Conservation (phyloP, 2,113 vertebrate genomes). For the Datnioides undecimradiatus region DNA sequence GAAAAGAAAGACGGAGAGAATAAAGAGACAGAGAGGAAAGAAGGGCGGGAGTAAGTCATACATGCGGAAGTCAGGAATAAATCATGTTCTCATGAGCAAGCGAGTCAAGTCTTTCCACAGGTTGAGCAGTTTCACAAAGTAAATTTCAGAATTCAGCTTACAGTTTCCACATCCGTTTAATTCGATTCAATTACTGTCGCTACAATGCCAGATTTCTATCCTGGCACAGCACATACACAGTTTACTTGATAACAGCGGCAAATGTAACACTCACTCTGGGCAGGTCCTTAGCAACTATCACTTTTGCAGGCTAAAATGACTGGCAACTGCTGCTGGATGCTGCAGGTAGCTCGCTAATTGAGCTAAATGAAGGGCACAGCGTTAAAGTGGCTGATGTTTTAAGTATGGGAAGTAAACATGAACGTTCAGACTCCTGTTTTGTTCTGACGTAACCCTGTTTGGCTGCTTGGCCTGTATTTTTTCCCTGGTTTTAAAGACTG, state of each 20-base stretch:
- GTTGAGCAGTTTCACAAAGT: not conserved
- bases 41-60: slow-evolving; percentile 2
- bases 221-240: not conserved
- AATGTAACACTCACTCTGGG: too few relatives aligned
- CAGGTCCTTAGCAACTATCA: too few relatives aligned
- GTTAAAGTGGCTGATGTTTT: too few relatives aligned
- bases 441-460: too few relatives aligned
- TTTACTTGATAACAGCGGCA: not conserved
- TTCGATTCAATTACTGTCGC: not conserved
- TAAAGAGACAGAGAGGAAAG: slow-evolving; percentile 3
- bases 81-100: not conserved
- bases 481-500: too few relatives aligned
- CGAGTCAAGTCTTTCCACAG: not conserved
- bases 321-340: too few relatives aligned
- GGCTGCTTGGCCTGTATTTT: too few relatives aligned
- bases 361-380: too few relatives aligned
- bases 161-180: not conserved
- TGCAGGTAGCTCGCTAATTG: too few relatives aligned
- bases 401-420: too few relatives aligned
- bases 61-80: not conserved
- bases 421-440: too few relatives aligned
- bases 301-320: too few relatives aligned
- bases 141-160: not conserved
- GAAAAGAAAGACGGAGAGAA: slow-evolving; percentile 16
- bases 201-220: not conserved